Percentiles rank a stretch among this genome's conserved stretches.
Evolutionary conservation across 2,888 invertebrate species (phyloP).

Genomic region (Hanleya hanleyi): DNA sequence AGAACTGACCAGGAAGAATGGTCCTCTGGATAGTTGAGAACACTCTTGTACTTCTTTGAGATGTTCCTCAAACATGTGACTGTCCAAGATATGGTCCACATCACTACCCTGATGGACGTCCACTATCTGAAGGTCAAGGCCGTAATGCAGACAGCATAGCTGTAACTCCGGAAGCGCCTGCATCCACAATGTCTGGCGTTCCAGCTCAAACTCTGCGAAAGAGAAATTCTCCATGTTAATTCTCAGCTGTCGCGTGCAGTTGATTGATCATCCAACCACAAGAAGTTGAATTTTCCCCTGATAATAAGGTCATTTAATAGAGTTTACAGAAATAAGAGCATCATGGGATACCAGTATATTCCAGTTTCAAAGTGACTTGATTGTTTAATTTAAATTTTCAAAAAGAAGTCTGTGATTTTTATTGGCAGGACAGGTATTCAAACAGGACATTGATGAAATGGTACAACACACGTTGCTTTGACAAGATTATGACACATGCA

Average conservation of each 20-base stretch:
- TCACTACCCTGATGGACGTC: constrained; percentile 26
- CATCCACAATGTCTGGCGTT: constrained; percentile 17
- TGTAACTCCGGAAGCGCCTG: constrained; percentile 26
- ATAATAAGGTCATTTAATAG: not conserved
- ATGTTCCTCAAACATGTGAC: constrained; percentile 15
- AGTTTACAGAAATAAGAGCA: not conserved
- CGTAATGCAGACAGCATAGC: constrained; percentile 28
- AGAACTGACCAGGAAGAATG: constrained; percentile 28
- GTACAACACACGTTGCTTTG: no score
- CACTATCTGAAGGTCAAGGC: constrained; percentile 25
- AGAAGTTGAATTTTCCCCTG: not conserved
- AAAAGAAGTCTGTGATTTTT: no score
- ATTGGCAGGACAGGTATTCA: no score
- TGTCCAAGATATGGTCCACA: constrained; percentile 24
- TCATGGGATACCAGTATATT: not conserved
- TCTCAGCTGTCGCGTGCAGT: no score
- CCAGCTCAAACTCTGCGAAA: constrained; percentile 28
- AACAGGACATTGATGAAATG: no score
- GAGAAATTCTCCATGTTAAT: no score
- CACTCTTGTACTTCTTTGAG: constrained; percentile 23
- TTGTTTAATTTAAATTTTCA: no score
- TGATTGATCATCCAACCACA: no score
- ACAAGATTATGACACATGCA: no score
- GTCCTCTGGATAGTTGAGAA: constrained; percentile 22
- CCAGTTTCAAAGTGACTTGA: not conserved